A percentile compares a stretch with the other conserved stretches of the same genome.
Evolutionary conservation across 2,113 vertebrate species (phyloP).

Genomic region (Sphaerodactylus townsendi): DNA sequence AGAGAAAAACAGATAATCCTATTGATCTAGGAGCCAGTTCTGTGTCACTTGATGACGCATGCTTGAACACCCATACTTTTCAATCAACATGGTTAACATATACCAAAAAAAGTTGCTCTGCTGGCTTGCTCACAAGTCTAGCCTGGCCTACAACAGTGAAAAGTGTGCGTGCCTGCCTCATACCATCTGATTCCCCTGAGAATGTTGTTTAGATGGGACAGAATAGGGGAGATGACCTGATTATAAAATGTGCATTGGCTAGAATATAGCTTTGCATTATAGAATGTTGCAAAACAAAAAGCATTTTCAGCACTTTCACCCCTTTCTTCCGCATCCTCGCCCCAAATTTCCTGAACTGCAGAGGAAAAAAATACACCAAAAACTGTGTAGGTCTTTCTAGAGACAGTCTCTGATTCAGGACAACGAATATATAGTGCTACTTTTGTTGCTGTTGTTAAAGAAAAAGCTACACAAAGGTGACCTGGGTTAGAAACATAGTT

Average conservation of each 20-base stretch:
- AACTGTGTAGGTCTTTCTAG: neutral
- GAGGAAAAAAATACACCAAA: neutral
- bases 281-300: neutral
- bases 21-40: neutral
- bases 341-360: neutral
- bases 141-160: neutral
- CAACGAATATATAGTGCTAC: neutral
- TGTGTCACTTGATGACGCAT: neutral
- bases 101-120: neutral
- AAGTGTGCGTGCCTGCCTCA: neutral
- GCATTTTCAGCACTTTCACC: neutral
- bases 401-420: neutral
- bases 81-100: neutral
- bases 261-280: neutral
- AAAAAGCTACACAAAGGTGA: neutral
- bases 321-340: neutral
- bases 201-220: neutral
- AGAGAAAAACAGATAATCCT: neutral
- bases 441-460: neutral
- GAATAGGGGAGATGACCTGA: neutral
- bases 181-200: neutral
- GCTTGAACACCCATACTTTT: neutral
- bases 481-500: too few relatives aligned
- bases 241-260: neutral
- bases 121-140: neutral